phyloP scores from a whole-genome alignment of 2,797 vertebrate genomes.

The Thalassophryne amazonica region DNA sequence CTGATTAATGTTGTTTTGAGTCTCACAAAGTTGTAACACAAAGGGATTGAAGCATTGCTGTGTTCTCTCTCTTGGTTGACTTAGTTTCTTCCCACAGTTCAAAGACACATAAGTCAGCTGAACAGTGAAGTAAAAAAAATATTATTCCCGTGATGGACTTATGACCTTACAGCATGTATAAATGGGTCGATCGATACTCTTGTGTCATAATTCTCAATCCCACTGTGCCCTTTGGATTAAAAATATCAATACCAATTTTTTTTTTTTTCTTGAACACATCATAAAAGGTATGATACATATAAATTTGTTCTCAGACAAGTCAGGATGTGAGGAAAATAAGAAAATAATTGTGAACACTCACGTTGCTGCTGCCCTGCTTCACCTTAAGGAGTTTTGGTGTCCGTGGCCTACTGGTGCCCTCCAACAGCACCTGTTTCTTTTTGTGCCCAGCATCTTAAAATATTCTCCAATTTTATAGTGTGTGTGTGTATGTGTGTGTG shows the following conservation, averaged over 20 bases:
- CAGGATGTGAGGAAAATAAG: too few relatives aligned
- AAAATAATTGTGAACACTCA: too few relatives aligned
- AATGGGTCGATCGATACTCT: constrained; percentile 12
- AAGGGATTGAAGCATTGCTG: neutral
- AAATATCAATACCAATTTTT: constrained; percentile 11
- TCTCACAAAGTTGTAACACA: neutral
- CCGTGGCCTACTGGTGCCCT: too few relatives aligned
- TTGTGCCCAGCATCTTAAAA: too few relatives aligned
- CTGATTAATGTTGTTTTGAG: neutral
- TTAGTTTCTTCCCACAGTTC: neutral
- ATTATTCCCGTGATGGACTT: constrained; percentile 5
- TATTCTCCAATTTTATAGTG: too few relatives aligned
- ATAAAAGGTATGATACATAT: neutral
- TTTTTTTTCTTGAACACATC: too few relatives aligned
- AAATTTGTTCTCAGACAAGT: too few relatives aligned
- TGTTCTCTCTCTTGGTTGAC: neutral
- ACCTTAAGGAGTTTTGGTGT: too few relatives aligned
- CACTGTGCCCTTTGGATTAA: constrained; percentile 8
- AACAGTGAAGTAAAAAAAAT: neutral
- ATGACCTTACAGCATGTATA: constrained; percentile 1
- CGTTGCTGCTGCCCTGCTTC: too few relatives aligned
- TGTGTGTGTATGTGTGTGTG: too few relatives aligned
- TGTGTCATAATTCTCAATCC: constrained; percentile 1
- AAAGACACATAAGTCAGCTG: neutral
- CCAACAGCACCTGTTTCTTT: too few relatives aligned